Conservation (phyloP, 2,888 invertebrate genomes). For the Harpalus rufipes region DNA sequence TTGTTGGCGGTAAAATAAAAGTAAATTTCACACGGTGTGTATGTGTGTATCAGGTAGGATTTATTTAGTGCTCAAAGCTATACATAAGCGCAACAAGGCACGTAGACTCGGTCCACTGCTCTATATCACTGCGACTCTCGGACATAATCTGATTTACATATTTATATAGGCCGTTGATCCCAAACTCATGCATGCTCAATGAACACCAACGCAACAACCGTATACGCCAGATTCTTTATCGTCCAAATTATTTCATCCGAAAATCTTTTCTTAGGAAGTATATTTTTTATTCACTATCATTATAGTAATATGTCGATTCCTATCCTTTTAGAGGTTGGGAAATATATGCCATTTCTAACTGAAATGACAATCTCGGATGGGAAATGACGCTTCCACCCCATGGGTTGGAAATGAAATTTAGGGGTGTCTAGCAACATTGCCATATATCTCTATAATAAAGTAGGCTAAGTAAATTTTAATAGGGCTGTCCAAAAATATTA, state of each 20-base stretch:
- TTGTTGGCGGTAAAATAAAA: background rate
- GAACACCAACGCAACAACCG: slow-evolving; percentile 12
- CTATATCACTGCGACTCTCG: slow-evolving; percentile 34
- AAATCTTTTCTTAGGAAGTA: background rate
- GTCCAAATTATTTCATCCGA: background rate
- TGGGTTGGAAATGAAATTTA: too few relatives aligned
- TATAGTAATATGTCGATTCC: too few relatives aligned
- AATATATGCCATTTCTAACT: too few relatives aligned
- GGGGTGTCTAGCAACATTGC: too few relatives aligned
- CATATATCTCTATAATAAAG: too few relatives aligned
- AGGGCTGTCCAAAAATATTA: too few relatives aligned
- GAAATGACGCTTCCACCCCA: too few relatives aligned
- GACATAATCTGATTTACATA: slow-evolving; percentile 56
- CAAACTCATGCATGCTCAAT: slow-evolving; percentile 21
- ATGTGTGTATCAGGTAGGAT: slow-evolving; percentile 11
- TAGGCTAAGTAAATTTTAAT: too few relatives aligned
- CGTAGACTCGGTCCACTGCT: slow-evolving; percentile 30
- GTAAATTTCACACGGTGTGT: background rate
- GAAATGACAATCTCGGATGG: too few relatives aligned
- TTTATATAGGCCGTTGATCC: slow-evolving; percentile 54
- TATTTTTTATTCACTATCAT: too few relatives aligned
- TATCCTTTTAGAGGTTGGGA: too few relatives aligned
- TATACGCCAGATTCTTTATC: background rate
- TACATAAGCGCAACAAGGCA: slow-evolving; percentile 17
- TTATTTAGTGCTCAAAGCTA: slow-evolving; percentile 18